These are phyloP conservation scores for Nowickia ferox DNA, from an alignment of 2,888 invertebrate species.

Conservation along the genomic window DNA sequence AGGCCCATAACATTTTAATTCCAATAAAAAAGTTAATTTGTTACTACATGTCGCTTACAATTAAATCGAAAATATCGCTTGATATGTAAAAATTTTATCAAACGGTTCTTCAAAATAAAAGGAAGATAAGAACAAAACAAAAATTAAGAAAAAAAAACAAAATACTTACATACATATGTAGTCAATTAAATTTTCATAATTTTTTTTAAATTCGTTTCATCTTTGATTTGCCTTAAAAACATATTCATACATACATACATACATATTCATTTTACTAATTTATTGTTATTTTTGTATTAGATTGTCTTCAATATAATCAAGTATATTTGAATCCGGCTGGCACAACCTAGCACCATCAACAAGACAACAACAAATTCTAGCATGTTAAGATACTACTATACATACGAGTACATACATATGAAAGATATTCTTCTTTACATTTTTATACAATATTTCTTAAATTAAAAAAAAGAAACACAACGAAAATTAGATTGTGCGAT, in stretches of 20 bases:
- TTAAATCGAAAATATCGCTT: too few species aligned
- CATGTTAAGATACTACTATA: conserved; percentile 39
- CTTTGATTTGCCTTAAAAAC: not conserved
- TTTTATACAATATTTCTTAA: conserved; percentile 30
- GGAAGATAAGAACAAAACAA: not conserved
- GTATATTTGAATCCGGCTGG: conserved; percentile 78
- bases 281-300: conserved; percentile 25
- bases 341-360: conserved; percentile 77
- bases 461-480: conserved; percentile 20
- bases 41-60: too few species aligned
- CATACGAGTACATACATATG: conserved; percentile 26
- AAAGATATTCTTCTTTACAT: conserved; percentile 51
- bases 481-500: conserved; percentile 40
- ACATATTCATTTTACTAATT: not conserved
- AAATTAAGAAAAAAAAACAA: too few species aligned
- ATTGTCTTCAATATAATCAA: conserved; percentile 41
- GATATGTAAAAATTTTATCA: too few species aligned
- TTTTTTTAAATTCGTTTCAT: conserved; percentile 3
- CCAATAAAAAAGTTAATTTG: too few species aligned
- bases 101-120: not conserved
- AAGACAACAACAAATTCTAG: conserved; percentile 51
- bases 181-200: not conserved
- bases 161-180: not conserved
- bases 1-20: too few species aligned
- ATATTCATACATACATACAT: not conserved